Evolutionary conservation across 2,797 vertebrate species (phyloP).

Genomic region (Bovichtus diacanthus): DNA sequence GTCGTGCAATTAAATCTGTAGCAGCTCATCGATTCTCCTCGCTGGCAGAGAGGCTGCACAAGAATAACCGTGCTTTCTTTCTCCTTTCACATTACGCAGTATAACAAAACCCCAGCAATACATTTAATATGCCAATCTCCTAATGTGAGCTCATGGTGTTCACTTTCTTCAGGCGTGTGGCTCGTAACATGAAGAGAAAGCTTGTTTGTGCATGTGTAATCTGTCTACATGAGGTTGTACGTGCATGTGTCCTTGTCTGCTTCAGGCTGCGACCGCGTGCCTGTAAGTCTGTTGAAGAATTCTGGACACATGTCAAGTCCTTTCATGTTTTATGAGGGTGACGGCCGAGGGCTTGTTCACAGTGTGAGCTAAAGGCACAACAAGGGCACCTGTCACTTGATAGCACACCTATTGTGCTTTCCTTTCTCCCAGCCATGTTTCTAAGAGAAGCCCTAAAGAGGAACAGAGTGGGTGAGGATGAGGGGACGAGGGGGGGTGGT

Average conservation of each 20-base stretch:
- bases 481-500: too few relatives aligned
- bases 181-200: slow-evolving; percentile 27
- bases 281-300: slow-evolving; percentile 51
- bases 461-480: not conserved
- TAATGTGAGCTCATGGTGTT: not conserved
- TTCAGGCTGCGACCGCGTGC: slow-evolving; percentile 30
- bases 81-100: slow-evolving; percentile 15
- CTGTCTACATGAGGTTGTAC: slow-evolving; percentile 31
- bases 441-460: slow-evolving; percentile 67
- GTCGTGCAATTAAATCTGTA: slow-evolving; percentile 49
- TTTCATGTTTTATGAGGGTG: slow-evolving; percentile 81
- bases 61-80: slow-evolving; percentile 35
- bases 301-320: slow-evolving; percentile 74
- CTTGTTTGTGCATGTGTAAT: slow-evolving; percentile 12
- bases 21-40: slow-evolving; percentile 47
- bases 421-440: slow-evolving; percentile 65
- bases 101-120: slow-evolving; percentile 21
- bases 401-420: slow-evolving; percentile 75
- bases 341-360: slow-evolving; percentile 73
- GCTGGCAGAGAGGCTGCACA: slow-evolving; percentile 1
- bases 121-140: slow-evolving; percentile 41
- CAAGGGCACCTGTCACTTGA: slow-evolving; percentile 80
- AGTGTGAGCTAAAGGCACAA: slow-evolving; percentile 74
- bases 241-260: slow-evolving; percentile 42
- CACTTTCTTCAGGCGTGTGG: slow-evolving; percentile 7